Evolutionary conservation across 2,797 vertebrate genomes (phyloP).

Genomic region (Varecia variegata): DNA sequence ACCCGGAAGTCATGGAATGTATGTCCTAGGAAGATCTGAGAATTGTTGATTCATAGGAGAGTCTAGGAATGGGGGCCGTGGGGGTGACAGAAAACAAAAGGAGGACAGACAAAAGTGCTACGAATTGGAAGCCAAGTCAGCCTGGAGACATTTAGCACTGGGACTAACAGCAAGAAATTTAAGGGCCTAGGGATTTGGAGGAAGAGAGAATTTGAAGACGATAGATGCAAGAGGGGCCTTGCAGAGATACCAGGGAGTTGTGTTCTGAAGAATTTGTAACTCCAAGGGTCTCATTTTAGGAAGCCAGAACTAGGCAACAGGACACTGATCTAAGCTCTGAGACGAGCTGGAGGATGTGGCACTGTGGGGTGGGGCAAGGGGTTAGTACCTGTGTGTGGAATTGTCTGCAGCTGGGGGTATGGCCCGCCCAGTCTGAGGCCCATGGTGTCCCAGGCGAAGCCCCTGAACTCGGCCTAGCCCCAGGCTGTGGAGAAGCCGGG

Average conservation of each 20-base stretch:
- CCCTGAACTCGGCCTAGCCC: conserved; percentile 88
- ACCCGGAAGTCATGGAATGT: not conserved
- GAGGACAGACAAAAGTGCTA: not conserved
- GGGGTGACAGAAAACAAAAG: not conserved
- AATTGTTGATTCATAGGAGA: not conserved
- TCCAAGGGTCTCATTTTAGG: not conserved
- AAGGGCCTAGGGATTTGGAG: not conserved
- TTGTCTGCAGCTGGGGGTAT: not conserved
- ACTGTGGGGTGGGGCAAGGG: not conserved
- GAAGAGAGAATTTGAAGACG: not conserved
- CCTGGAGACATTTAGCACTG: not conserved
- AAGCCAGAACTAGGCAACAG: not conserved
- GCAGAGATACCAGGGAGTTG: not conserved
- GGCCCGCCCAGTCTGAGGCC: not conserved
- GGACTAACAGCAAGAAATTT: not conserved
- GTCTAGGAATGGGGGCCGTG: not conserved
- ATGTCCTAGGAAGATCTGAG: not conserved
- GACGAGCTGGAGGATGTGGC: not conserved
- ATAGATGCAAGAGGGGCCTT: not conserved
- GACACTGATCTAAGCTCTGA: not conserved
- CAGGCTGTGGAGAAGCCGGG: conserved; percentile 86
- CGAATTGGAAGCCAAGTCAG: not conserved
- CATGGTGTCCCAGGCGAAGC: conserved; percentile 81
- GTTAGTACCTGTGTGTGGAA: conserved; percentile 58
- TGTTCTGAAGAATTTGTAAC: not conserved